Percentiles rank a stretch among this genome's conserved stretches.
Evolutionary conservation across 2,797 vertebrate species (phyloP).

Genomic region (Borostomias antarcticus): DNA sequence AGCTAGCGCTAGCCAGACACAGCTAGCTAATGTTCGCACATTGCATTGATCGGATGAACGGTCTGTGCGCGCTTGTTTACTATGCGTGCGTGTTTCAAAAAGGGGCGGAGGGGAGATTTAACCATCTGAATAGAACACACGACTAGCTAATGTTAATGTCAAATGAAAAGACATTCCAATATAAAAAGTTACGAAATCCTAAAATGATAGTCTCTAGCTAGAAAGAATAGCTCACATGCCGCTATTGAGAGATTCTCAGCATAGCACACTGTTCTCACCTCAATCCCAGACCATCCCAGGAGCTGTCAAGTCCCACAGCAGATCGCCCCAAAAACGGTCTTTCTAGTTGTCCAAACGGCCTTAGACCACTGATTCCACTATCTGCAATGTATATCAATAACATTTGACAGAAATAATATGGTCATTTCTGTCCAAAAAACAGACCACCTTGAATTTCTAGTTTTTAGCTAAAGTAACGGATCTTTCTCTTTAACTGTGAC

Average conservation of each 20-base stretch:
- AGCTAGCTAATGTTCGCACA: too few relatives aligned
- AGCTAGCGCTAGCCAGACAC: too few relatives aligned
- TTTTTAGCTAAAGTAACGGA: constrained; percentile 67
- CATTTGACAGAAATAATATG: background rate
- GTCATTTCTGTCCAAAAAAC: background rate
- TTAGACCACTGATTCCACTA: background rate
- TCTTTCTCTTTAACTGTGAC: constrained; percentile 76
- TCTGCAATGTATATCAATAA: background rate
- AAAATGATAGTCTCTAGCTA: background rate
- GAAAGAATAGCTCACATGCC: background rate
- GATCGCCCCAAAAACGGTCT: constrained; percentile 44
- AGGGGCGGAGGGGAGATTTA: background rate
- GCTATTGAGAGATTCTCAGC: too few relatives aligned
- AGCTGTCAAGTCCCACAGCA: constrained; percentile 16
- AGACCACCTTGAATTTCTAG: constrained; percentile 47
- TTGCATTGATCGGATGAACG: too few relatives aligned
- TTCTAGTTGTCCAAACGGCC: background rate
- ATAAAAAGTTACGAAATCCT: background rate
- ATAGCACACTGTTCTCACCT: background rate
- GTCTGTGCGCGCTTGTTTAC: too few relatives aligned
- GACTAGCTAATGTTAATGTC: background rate
- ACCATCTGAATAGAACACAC: background rate
- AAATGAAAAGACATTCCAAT: background rate
- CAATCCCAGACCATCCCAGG: constrained; percentile 56
- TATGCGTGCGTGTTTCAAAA: background rate